Base-by-base conservation (phyloP, 2,113 vertebrate species). In the Pangasianodon gigas region DNA sequence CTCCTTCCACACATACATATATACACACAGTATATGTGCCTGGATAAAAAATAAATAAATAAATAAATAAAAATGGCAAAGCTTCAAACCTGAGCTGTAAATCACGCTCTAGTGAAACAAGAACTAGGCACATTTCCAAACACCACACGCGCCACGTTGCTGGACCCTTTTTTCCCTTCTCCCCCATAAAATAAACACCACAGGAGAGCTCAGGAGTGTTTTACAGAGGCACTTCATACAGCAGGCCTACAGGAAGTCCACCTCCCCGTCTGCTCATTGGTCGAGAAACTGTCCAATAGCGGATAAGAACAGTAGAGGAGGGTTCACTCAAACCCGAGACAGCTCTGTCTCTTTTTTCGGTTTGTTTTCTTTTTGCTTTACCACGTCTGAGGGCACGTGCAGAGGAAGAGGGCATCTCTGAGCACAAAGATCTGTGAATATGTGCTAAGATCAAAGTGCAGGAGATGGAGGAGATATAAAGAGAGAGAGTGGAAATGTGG, bases 251-350 rank as follows among this genome's bases (percentile, higher is more conserved):
- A 91, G 93, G 91, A 93, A 92, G 92, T 93, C 84, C 84, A 65
- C 91, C 92, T 92, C 92, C 93, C 93, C 92, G 58, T 87, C 83
- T 58, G 29, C 82, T 84, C 80, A 93, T 93, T 93, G 92, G 93
- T 87, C 62, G 44, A 62, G 48, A 24, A n/a, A 32, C n/a, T 44
- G 62, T 84, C 93, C 93, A 93, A 91, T 91, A 69, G 90, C n/a
- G 3, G 84, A 87, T 51, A 11, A 67, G 86, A 89, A 32, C 56
- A 2, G 84, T 13, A 75, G 56, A 91, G 90, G 92, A 92, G 93
- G 92, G 90, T 93, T 91, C 80, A 41, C 87, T 91, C 74, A 46
- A 90, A 91, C 65, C 80, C n/a, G 52, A 51, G 32, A 75, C 26
- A 51, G 82, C 41, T 60, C 62, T 32, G 26, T 52, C 85, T 90